Conservation (phyloP, 2,797 vertebrate species). For the Tokudaia tokunoshimensis region DNA sequence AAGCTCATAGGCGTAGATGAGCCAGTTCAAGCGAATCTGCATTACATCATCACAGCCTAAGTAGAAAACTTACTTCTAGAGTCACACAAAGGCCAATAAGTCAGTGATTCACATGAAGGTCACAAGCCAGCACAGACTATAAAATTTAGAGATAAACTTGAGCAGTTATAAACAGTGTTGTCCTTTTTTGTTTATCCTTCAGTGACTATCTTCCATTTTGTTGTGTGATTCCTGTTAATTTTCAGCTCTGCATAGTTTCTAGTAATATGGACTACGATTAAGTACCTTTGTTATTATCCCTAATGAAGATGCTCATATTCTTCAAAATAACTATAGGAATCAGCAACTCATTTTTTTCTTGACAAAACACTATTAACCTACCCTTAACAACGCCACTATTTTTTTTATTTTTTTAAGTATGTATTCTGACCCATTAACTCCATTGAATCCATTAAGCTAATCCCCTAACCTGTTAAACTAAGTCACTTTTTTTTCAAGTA, state of each 20-base stretch:
- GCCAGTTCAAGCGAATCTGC: not conserved
- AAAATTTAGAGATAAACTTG: not conserved
- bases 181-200: not conserved
- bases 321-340: constrained; percentile 31
- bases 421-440: constrained; percentile 32
- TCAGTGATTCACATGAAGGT: not conserved
- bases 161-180: not conserved
- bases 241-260: not conserved
- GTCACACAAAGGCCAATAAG: not conserved
- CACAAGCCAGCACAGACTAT: constrained; percentile 4
- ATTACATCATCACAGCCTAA: constrained; percentile 20
- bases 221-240: not conserved
- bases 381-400: constrained; percentile 5
- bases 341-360: constrained; percentile 53
- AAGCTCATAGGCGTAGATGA: constrained; percentile 9
- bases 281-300: constrained; percentile 3
- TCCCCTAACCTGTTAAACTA: constrained; percentile 27
- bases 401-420: not conserved
- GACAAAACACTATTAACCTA: constrained; percentile 35
- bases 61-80: constrained; percentile 64
- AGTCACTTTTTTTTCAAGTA: constrained; percentile 44
- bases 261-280: not conserved
- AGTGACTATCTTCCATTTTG: not conserved
- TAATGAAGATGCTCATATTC: not conserved
- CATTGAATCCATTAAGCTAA: constrained; percentile 57